These are phyloP conservation scores for Temnothorax nylanderi DNA, from an alignment of 1,140 invertebrate species.

Conservation along the genomic window DNA sequence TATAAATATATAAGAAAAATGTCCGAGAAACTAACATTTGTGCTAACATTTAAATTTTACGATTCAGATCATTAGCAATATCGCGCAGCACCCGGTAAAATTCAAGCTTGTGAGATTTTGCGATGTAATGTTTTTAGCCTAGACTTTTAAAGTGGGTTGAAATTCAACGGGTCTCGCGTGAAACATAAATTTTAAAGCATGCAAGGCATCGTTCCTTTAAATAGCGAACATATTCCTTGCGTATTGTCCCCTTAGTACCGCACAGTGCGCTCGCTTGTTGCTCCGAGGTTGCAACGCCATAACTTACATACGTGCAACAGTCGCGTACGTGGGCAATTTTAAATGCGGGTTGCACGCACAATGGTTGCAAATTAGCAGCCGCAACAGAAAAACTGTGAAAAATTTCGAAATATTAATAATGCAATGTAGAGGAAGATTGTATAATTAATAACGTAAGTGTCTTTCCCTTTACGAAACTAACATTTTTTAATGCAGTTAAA, in stretches of 20 bases:
- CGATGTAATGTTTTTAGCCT: constrained; percentile 6
- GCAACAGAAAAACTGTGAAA: not conserved
- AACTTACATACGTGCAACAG: constrained; percentile 48
- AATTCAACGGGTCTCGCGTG: constrained; percentile 37
- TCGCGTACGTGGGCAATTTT: constrained; percentile 7
- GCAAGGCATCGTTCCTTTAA: constrained; percentile 51
- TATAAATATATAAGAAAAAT: not conserved
- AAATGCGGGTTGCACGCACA: constrained; percentile 23
- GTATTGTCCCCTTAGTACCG: constrained; percentile 61
- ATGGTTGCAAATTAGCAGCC: constrained; percentile 1
- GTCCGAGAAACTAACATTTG: not conserved
- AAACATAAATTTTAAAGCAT: constrained; percentile 37
- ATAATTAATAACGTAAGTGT: not conserved
- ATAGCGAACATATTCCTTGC: constrained; percentile 51
- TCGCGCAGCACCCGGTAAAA: not conserved
- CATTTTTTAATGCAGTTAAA: not conserved
- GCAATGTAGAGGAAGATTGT: not conserved
- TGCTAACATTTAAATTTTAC: not conserved
- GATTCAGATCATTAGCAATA: not conserved
- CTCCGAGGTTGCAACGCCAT: constrained; percentile 38
- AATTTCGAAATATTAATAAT: constrained; percentile 10
- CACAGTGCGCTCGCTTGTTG: constrained; percentile 56
- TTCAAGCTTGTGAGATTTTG: not conserved
- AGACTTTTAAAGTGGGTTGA: constrained; percentile 37
- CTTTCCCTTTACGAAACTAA: not conserved